Evolutionary conservation across 2,797 vertebrate species (phyloP), one percentile per base, ranked within the genome.

Genomic region (Manis pentadactyla): DNA sequence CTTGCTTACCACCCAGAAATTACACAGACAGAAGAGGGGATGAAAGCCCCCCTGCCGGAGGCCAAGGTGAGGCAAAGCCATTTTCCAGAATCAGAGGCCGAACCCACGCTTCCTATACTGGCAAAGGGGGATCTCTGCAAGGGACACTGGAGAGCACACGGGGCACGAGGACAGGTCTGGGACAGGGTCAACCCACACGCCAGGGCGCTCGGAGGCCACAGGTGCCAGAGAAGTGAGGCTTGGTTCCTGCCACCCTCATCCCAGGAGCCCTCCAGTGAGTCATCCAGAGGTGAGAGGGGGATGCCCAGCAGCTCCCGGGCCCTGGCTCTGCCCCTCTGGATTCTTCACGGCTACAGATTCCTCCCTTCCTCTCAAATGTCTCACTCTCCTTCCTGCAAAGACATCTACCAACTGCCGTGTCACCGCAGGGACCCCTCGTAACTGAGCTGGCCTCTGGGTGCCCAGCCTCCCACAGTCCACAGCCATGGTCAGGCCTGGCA

Each of bases 211-310:
- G 4, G 34, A 73, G 49, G 37, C 75, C 11, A 21, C 29, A 42
- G n/a, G 31, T 18, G 1, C 75, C 21, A 34, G 49, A 51, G 86
- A 85, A 37, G n/a, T 0, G 14, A 88, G 13, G 15, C 7, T 10
- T 10, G 31, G 68, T 55, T 79, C 81, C 34, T 37, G 19, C 90
- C 53, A 31, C 78, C 23, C 46, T 46, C 46, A 15, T 29, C 57
- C 57, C 8, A 23, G 59, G 57, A 59, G 21, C 69, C 66, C 64
- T 74, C 73, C 6, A 29, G 19, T 42, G 42, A 91, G 91, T 74
- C 87, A 91, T 46, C 61, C 37, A 46, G 90, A 93, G 88, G 86
- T 83, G 95, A 87, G 93, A 46, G 46, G 11, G 46, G 46, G 46
- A 46, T 46, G 46, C 46, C 46, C 0, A 3, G 66, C 37, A 63